Evolutionary conservation across 2,113 vertebrate species (phyloP).

Genomic region (Genyomyrus donnyi): DNA sequence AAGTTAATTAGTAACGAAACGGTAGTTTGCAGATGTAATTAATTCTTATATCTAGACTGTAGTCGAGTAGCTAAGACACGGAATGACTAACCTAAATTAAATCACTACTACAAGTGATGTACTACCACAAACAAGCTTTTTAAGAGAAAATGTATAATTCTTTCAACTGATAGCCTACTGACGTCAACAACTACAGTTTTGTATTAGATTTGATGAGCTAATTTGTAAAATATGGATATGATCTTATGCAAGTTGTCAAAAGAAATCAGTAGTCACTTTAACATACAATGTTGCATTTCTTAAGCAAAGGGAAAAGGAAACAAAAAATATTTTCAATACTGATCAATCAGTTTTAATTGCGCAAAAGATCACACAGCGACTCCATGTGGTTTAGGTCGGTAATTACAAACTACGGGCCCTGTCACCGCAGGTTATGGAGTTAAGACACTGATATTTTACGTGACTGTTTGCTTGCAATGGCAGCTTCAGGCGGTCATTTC

Average conservation of each 20-base stretch:
- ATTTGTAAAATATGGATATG: not conserved
- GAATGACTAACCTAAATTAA: not conserved
- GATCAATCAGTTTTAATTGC: not conserved
- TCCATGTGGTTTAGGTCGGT: not conserved
- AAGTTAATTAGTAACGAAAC: not conserved
- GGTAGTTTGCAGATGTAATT: not conserved
- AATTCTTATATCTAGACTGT: not conserved
- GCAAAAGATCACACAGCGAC: not conserved
- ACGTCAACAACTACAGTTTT: not conserved
- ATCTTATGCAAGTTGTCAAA: not conserved
- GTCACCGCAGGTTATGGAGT: not conserved
- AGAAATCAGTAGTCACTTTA: not conserved
- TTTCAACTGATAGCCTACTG: not conserved
- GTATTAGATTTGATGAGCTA: not conserved
- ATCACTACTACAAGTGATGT: not conserved
- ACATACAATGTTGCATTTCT: not conserved
- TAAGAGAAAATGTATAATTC: not conserved
- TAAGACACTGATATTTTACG: not conserved
- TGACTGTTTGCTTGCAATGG: not conserved
- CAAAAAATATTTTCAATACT: not conserved
- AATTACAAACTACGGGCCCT: not conserved
- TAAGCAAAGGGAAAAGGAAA: not conserved
- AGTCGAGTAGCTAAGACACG: not conserved
- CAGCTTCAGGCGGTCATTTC: not conserved
- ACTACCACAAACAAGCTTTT: not conserved